Evolutionary conservation across 92 coral and sea anemone genomes (phyloP), one percentile per base, ranked within the genome.

Genomic region (Umimayanthus chanpuru): DNA sequence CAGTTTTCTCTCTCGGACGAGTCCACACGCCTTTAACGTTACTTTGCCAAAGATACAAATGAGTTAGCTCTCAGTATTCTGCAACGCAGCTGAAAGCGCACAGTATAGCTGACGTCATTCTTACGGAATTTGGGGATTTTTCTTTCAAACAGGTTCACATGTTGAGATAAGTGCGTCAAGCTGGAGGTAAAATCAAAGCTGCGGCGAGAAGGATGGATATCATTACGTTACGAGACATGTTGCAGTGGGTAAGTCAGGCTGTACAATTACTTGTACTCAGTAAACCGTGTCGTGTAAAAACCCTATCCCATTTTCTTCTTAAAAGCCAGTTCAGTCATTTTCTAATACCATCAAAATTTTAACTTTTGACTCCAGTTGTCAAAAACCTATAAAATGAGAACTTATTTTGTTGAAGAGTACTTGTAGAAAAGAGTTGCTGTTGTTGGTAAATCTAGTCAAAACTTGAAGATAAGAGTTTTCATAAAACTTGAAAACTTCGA

Each of bases 91-190:
- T 83, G 78, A 83, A 70, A 83, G 87, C 21, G 66, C 12, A 15
- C 5, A 14, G 26, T 6, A 41, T 7, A 4, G 38, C 76, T 83
- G 87, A 83, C 87, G 87, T 83, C 87, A 83, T 70, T 20, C 61
- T 83, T 44, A 44, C 44, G 87, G 43, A 83, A 44, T 44, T 38
- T 14, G 79, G 87, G 77, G 44, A 71, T 25, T 83, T 83, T 81
- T 83, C 23, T 47, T 15, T 41, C 58, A 12, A 44, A 9, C 71
- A 47, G 67, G 71, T 49, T 6, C 25, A 4, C 8, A 6, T 14
- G 26, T 10, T 14, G 12, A 65, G 53, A 20, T 25, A 26, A 67
- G 20, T 61, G 23, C 5, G 25, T 61, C 47, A n/a, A 64, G 9
- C 73, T n/a, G 67, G n/a, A 68, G 66, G 16, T 43, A 5, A 20